Evolutionary conservation across 2,797 vertebrate genomes (phyloP).

Genomic region (Philypnodon macrostomus): DNA sequence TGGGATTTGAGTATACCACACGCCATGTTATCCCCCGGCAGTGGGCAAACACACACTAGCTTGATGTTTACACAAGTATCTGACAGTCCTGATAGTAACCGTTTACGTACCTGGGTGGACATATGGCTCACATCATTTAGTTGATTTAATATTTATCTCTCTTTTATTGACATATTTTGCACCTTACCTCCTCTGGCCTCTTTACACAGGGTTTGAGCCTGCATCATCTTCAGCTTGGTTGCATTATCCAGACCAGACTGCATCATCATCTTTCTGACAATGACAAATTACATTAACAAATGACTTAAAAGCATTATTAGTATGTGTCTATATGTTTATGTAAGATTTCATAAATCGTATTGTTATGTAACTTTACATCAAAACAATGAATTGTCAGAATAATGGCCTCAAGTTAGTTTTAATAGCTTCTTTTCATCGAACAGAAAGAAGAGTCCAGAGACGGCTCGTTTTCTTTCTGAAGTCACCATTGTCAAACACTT

Average conservation of each 20-base stretch:
- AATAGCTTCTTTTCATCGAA: too few relatives aligned
- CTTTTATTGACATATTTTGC: not conserved
- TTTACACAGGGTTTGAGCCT: conserved; percentile 70
- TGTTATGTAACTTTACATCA: too few relatives aligned
- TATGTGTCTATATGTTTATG: too few relatives aligned
- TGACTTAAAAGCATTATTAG: too few relatives aligned
- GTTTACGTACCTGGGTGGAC: not conserved
- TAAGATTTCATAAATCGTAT: too few relatives aligned
- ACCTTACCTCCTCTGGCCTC: conserved; percentile 75
- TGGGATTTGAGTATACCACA: conserved; percentile 21
- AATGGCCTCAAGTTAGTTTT: too few relatives aligned
- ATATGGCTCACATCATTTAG: not conserved
- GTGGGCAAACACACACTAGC: conserved; percentile 21
- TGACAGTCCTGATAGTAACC: conserved; percentile 12
- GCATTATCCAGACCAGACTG: conserved; percentile 52
- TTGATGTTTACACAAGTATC: conserved; percentile 34
- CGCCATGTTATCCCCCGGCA: conserved; percentile 24
- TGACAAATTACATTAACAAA: conserved; percentile 13
- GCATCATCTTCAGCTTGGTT: conserved; percentile 68
- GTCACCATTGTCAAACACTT: too few relatives aligned
- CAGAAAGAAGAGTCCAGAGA: too few relatives aligned
- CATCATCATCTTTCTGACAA: conserved; percentile 62
- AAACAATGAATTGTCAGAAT: too few relatives aligned
- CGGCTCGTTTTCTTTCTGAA: too few relatives aligned
- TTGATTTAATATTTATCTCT: not conserved